These are phyloP conservation scores for Pristionchus arcanus DNA, from an alignment of 2,888 invertebrate species.

Conservation along the genomic window DNA sequence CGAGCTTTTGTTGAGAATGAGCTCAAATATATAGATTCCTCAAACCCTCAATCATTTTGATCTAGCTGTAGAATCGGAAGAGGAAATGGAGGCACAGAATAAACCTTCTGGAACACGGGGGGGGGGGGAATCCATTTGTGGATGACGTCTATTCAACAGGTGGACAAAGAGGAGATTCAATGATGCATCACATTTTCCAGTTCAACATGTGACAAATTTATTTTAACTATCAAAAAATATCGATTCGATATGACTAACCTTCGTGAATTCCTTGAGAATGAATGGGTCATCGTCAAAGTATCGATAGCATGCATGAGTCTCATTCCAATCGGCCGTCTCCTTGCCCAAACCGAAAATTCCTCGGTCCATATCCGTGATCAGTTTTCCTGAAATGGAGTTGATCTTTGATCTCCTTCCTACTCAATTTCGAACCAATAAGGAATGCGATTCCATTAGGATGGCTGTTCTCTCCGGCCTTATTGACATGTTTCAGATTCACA, in stretches of 20 bases:
- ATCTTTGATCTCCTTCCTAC: neutral
- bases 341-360: slow-evolving; percentile 26
- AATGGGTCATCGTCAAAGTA: slow-evolving; percentile 47
- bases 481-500: slow-evolving; percentile 29
- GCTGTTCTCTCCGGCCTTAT: slow-evolving; percentile 52
- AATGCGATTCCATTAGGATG: slow-evolving; percentile 52
- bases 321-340: slow-evolving; percentile 25
- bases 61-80: neutral
- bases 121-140: neutral
- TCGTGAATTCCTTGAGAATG: slow-evolving; percentile 35
- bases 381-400: neutral
- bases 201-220: neutral
- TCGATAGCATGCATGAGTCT: neutral
- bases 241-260: neutral
- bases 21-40: no score
- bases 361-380: neutral
- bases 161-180: neutral
- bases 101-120: neutral
- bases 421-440: neutral
- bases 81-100: neutral
- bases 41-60: neutral
- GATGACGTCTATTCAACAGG: slow-evolving; percentile 7
- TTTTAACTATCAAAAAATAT: neutral
- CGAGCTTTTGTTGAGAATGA: no score
- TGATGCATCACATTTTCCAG: neutral